These are phyloP conservation scores for Iguana delicatissima DNA, from an alignment of 2,797 vertebrate species.

Conservation along the genomic window DNA sequence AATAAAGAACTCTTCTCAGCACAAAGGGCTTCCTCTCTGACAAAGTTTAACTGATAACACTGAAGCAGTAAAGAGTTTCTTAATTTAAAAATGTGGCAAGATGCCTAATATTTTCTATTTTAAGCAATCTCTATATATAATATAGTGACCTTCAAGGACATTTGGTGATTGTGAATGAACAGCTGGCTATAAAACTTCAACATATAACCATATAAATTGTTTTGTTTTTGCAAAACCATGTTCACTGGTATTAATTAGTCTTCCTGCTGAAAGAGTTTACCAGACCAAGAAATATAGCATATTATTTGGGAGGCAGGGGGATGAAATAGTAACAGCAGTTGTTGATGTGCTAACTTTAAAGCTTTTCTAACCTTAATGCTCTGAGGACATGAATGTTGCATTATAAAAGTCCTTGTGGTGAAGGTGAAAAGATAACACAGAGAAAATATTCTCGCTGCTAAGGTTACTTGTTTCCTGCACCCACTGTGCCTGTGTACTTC, in stretches of 20 bases:
- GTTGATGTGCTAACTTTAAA: background rate
- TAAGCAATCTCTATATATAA: conserved; percentile 48
- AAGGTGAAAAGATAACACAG: background rate
- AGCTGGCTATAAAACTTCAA: conserved; percentile 12
- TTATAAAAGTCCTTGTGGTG: background rate
- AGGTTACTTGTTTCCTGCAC: background rate
- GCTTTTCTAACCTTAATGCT: background rate
- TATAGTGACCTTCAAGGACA: conserved; percentile 18
- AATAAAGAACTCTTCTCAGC: conserved; percentile 18
- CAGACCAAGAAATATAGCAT: background rate
- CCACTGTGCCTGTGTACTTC: background rate
- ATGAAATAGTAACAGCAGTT: background rate
- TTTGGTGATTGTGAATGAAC: conserved; percentile 35
- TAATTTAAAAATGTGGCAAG: conserved; percentile 32
- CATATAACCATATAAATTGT: background rate
- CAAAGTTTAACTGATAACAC: conserved; percentile 17
- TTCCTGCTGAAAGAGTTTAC: background rate
- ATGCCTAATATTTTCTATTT: conserved; percentile 46
- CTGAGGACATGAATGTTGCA: background rate
- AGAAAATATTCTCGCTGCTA: background rate
- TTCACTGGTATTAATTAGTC: background rate
- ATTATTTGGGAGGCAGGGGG: background rate
- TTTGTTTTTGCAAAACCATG: background rate
- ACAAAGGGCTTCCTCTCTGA: conserved; percentile 26
- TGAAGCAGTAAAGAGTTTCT: conserved; percentile 25